Conservation (phyloP, 2,797 vertebrate genomes). For the Tokudaia tokunoshimensis region DNA sequence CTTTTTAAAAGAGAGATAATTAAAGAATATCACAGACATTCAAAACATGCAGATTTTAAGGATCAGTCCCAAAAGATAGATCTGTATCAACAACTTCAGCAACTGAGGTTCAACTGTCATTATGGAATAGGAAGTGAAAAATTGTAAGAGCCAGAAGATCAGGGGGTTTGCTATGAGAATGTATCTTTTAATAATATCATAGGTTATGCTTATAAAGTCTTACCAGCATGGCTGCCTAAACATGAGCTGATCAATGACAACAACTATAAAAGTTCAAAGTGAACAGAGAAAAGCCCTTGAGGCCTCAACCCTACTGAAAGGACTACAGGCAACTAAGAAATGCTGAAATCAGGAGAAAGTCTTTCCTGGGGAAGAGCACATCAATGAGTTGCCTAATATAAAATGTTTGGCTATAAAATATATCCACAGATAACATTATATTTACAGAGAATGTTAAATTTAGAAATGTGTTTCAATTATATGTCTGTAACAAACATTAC, state of each 20-base stretch:
- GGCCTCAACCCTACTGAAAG: neutral
- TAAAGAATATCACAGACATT: neutral
- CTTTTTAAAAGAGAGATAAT: neutral
- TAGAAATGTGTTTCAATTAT: neutral
- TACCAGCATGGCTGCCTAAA: neutral
- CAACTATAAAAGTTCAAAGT: neutral
- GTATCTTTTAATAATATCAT: neutral
- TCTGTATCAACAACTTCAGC: neutral
- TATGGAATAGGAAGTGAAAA: neutral
- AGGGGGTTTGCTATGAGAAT: neutral
- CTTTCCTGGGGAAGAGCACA: neutral
- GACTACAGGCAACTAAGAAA: neutral
- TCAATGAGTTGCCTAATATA: neutral
- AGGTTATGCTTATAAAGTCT: neutral
- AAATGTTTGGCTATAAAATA: neutral
- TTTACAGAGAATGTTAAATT: neutral
- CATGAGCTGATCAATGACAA: neutral
- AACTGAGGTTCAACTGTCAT: neutral
- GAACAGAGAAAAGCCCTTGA: neutral
- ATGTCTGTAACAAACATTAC: neutral
- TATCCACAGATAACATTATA: neutral
- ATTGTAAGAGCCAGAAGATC: neutral
- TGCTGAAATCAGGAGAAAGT: neutral
- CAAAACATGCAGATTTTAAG: neutral
- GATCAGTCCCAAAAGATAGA: neutral